phyloP scores from a whole-genome alignment of 2,113 vertebrate species.

The Embiotoca jacksoni region DNA sequence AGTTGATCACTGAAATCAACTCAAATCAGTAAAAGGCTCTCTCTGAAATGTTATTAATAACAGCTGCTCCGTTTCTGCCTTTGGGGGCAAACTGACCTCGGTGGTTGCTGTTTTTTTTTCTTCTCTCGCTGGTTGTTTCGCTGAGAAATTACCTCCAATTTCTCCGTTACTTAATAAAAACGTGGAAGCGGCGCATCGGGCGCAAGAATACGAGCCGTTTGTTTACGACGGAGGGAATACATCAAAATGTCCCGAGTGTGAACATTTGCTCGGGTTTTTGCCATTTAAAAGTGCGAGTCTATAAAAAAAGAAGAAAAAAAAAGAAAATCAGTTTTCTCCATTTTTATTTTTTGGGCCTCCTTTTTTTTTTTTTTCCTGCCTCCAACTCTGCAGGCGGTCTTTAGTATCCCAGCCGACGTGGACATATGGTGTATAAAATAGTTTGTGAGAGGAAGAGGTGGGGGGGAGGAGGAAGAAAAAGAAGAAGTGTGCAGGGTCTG shows the following conservation, averaged over 20 bases:
- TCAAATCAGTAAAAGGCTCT: slow-evolving; percentile 25
- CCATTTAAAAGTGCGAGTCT: background rate
- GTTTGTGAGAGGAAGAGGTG: background rate
- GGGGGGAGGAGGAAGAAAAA: background rate
- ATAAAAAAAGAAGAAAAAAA: slow-evolving; percentile 25
- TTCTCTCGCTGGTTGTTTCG: slow-evolving; percentile 40
- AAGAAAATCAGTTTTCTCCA: slow-evolving; percentile 18
- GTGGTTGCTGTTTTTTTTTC: slow-evolving; percentile 45
- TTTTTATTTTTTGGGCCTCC: background rate
- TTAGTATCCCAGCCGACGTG: slow-evolving; percentile 47
- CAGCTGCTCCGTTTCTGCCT: slow-evolving; percentile 65
- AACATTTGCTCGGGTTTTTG: slow-evolving; percentile 10
- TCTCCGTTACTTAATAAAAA: slow-evolving; percentile 43
- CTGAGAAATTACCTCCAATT: slow-evolving; percentile 61
- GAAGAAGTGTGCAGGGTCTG: background rate
- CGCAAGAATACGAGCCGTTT: background rate
- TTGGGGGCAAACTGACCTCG: slow-evolving; percentile 68
- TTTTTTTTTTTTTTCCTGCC: slow-evolving; percentile 20
- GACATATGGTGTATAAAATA: slow-evolving; percentile 60
- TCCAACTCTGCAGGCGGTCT: slow-evolving; percentile 48
- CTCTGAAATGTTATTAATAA: slow-evolving; percentile 76
- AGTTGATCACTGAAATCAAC: too few relatives aligned
- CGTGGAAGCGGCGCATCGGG: background rate
- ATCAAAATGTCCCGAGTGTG: slow-evolving; percentile 1
- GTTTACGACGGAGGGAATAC: slow-evolving; percentile 2